Evolutionary conservation across 2,888 invertebrate species (phyloP), one percentile per base, ranked within the genome.

Genomic region (Agrochola circellaris): DNA sequence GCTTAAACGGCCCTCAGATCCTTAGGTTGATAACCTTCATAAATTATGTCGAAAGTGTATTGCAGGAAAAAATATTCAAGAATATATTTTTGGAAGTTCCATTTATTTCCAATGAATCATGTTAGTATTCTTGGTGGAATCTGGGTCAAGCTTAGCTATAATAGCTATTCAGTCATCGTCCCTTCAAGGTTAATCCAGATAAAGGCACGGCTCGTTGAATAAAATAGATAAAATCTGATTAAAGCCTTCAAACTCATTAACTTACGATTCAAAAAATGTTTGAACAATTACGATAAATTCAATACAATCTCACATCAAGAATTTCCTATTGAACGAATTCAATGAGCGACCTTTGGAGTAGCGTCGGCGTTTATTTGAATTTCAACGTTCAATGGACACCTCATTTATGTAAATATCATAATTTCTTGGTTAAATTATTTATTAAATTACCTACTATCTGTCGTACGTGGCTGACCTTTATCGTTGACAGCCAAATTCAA

Each of bases 401-500:
- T 86, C 61, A 70, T 79, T 87, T 83, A 82, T 80, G 75, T 86
- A 74, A 87, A 88, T 88, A 87, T 81, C 73, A 84, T 85, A 81
- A 82, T 84, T 84, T 82, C 77, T 83, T 77, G 65, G 67, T 76
- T 83, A 82, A 87, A 79, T 80, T 79, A 81, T 82, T 76, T 69
- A 74, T 82, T 82, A 80, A 87, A 84, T 80, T 83, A n/a, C n/a
- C n/a, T n/a, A 82, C 79, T 80, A 76, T 77, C 30, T 54, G 68
- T 75, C 70, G 77, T 78, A 82, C 83, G 74, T 74, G 80, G 61
- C 64, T 80, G 75, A 81, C 88, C 88, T 87, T 89, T 84, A 82
- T 67, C 75, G 82, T 81, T 86, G 86, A 89, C 88, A 87, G 87
- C 75, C 84, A 84, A 88, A 91, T 89, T 90, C 83, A 90, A 90